phyloP scores from a whole-genome alignment of 1,140 invertebrate species.

The Diuraphis noxia region DNA sequence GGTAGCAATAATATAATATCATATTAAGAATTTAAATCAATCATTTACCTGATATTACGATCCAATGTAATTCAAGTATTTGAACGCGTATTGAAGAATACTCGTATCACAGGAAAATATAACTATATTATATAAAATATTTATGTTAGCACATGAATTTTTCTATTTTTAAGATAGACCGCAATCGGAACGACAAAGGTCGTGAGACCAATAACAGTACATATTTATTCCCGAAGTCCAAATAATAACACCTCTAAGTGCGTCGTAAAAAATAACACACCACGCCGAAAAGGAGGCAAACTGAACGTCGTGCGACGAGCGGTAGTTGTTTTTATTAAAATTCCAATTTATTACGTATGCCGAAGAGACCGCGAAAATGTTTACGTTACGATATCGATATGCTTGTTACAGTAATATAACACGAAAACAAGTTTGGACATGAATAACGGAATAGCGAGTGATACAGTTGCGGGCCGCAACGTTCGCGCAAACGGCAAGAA shows the following conservation, averaged over 20 bases:
- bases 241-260: background rate
- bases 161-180: constrained; percentile 32
- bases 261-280: background rate
- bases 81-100: background rate
- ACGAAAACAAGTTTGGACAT: background rate
- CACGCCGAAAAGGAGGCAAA: background rate
- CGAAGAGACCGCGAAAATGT: background rate
- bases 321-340: background rate
- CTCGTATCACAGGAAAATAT: background rate
- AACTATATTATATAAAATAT: background rate
- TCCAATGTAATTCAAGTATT: background rate
- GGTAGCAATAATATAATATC: background rate
- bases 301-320: background rate
- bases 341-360: background rate
- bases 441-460: background rate
- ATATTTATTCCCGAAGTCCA: background rate
- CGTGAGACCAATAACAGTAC: background rate
- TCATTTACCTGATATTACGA: background rate
- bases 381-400: background rate
- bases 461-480: background rate
- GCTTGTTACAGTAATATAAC: background rate
- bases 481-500: background rate
- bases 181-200: constrained; percentile 28
- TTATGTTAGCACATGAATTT: background rate
- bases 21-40: background rate